Base-by-base conservation (phyloP, 2,797 vertebrate species). In the Apogon hyalosoma region DNA sequence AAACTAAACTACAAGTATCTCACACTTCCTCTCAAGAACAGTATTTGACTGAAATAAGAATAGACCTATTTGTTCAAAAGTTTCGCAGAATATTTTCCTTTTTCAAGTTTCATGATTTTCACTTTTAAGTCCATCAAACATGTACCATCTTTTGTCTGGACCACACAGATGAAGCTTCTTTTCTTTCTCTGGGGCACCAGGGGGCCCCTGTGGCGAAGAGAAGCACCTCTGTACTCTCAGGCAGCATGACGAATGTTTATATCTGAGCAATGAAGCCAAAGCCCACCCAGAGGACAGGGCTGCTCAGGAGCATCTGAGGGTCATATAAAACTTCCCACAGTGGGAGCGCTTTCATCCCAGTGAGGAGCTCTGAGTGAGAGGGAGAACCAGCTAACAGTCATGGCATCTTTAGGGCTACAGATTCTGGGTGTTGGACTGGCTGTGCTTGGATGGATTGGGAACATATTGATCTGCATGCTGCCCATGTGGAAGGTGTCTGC, bases 401-500 rank as follows among this genome's bases (percentile, higher is more conserved):
- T 94, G 93, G 87, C 82, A 45, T 93, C 92, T 68, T 40, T 91
- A 43, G 92, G 91, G 28, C 75, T 94, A 36, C 92, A 94, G 75
- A 86, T 94, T 56, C 75, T 93, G 40, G 93, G 91, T 3, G 72
- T 93, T 0, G 85, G 80, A 7, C 61, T 94, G 63, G 91, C 90
- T 0, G 83, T 91, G 52, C 76, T 93, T 0, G 93, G 93, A 3
- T 92, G 92, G 91, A 63, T 93, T 6, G 93, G 91, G 31, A 92
- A 83, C 80, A 91, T 93, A 18, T 69, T 90, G 15, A 92, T 92
- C 75, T 93, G 92, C 39, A 84, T 90, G 72, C 82, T 93, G 42
- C 93, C 93, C 1, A 76, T 93, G 75, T 94, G 93, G 93, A 94
- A 88, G 41, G 92, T 93, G 38, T 91, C 90, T 4, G 92, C 92